These are phyloP conservation scores for Dipodomys ordii DNA, from an alignment of 2,113 vertebrate species.

Conservation along the genomic window DNA sequence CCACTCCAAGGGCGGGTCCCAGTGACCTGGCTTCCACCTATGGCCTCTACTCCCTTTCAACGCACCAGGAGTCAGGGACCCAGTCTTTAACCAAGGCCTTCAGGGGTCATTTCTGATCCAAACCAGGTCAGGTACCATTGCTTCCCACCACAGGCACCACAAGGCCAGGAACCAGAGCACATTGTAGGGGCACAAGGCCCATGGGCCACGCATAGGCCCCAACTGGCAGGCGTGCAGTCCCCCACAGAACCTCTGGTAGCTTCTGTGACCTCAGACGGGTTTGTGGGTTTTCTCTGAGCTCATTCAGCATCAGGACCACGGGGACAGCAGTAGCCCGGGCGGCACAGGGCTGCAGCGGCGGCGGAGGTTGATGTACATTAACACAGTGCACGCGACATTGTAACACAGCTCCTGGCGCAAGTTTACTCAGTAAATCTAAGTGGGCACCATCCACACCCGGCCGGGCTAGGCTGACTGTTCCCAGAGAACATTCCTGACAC, in stretches of 20 bases:
- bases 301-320: fast-evolving
- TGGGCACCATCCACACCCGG: not conserved
- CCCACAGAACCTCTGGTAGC: not conserved
- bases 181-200: fast-evolving
- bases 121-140: fast-evolving
- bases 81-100: not conserved
- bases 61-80: not conserved
- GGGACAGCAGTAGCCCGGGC: fast-evolving
- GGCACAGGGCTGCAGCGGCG: not conserved
- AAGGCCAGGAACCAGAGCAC: not conserved
- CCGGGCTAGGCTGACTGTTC: not conserved
- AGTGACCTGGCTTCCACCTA: not conserved
- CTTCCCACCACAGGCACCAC: not conserved
- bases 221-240: too few species aligned
- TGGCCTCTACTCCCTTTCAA: not conserved
- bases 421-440: fast-evolving
- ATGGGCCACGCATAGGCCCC: too few species aligned
- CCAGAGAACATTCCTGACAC: not conserved
- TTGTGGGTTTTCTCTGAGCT: not conserved
- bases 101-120: not conserved
- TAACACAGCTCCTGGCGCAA: fast-evolving
- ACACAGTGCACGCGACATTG: fast-evolving
- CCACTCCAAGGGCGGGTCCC: too few species aligned
- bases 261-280: not conserved
- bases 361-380: not conserved